These are phyloP conservation scores for Ochlodes sylvanus DNA, from an alignment of 2,888 invertebrate genomes.

Conservation along the genomic window DNA sequence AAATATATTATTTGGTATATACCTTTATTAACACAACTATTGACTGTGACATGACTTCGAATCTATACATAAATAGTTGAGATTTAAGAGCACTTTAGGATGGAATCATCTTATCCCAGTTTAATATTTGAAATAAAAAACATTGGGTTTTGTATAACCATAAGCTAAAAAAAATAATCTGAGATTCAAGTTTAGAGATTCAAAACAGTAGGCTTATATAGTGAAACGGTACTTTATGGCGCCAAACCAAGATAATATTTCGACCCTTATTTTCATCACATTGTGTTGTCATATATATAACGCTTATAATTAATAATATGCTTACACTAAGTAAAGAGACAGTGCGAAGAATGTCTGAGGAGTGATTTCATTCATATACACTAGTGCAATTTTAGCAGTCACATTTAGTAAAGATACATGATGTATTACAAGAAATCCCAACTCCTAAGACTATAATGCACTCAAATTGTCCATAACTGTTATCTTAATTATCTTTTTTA, in stretches of 20 bases:
- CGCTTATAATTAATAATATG: constrained; percentile 57
- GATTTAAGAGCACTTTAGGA: constrained; percentile 84
- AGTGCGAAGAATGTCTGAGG: constrained; percentile 42
- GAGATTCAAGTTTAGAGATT: constrained; percentile 44
- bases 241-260: constrained; percentile 74
- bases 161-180: constrained; percentile 39
- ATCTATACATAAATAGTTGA: constrained; percentile 72
- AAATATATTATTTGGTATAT: constrained; percentile 44
- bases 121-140: constrained; percentile 62
- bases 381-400: constrained; percentile 28
- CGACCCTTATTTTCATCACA: constrained; percentile 81
- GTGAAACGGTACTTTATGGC: constrained; percentile 60
- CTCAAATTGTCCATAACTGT: constrained; percentile 48
- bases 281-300: constrained; percentile 60
- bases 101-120: constrained; percentile 79
- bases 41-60: constrained; percentile 67
- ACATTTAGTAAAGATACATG: constrained; percentile 63
- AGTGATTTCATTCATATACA: constrained; percentile 41
- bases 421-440: constrained; percentile 49
- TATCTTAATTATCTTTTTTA: constrained; percentile 34
- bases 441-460: constrained; percentile 64
- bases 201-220: constrained; percentile 22
- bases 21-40: constrained; percentile 69
- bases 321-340: constrained; percentile 40
- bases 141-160: constrained; percentile 52